Evolutionary conservation across 2,888 invertebrate species (phyloP).

Genomic region (Drosophila anomalata): DNA sequence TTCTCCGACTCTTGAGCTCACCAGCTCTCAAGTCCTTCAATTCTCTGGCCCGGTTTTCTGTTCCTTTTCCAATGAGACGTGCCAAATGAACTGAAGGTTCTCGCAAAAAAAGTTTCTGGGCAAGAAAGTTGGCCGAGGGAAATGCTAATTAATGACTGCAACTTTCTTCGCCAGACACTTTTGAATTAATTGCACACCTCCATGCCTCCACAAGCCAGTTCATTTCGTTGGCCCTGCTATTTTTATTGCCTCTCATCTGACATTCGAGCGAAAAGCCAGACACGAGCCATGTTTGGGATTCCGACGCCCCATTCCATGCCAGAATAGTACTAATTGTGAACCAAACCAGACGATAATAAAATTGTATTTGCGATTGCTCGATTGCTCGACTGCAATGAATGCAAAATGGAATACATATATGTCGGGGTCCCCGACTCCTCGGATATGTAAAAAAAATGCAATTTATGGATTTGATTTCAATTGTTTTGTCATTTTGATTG

Average conservation of each 20-base stretch:
- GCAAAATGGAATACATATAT: conserved; percentile 30
- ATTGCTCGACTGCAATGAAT: conserved; percentile 34
- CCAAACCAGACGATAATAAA: conserved; percentile 36
- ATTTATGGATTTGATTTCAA: conserved; percentile 70
- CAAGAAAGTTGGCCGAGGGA: conserved; percentile 2
- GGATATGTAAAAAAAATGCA: conserved; percentile 51
- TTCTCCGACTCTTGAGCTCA: conserved; percentile 6
- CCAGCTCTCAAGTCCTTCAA: not conserved
- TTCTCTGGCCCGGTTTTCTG: not conserved
- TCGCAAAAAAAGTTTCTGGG: conserved; percentile 15
- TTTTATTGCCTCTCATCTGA: conserved; percentile 15
- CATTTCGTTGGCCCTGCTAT: conserved; percentile 44
- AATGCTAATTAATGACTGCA: conserved; percentile 74
- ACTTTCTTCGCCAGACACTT: conserved; percentile 61
- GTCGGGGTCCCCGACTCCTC: not conserved
- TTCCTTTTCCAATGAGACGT: conserved; percentile 49
- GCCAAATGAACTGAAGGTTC: conserved; percentile 59
- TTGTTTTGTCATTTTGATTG: conserved; percentile 76
- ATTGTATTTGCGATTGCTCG: conserved; percentile 64
- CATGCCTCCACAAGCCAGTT: conserved; percentile 25
- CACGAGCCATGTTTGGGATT: conserved; percentile 37
- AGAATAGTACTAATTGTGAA: conserved; percentile 8
- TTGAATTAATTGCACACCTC: conserved; percentile 54
- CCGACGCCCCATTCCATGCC: conserved; percentile 20
- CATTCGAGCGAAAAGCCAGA: conserved; percentile 25